These are phyloP conservation scores for Spheniscus humboldti DNA, from an alignment of 2,797 vertebrate genomes.

Conservation along the genomic window DNA sequence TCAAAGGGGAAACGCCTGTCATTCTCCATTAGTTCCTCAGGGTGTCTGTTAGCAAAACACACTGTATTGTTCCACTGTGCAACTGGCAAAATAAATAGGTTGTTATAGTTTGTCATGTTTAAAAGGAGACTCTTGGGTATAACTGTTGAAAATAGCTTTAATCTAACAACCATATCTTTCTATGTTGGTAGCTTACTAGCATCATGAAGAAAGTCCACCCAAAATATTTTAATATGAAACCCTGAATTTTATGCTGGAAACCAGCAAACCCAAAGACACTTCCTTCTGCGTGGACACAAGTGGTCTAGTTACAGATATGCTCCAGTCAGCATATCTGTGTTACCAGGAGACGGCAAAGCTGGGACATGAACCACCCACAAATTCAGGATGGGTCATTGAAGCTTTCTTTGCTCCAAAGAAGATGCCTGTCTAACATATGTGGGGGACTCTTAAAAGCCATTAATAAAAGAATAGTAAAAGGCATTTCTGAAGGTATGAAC, in stretches of 20 bases:
- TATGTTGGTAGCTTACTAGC: not conserved
- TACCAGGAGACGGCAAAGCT: not conserved
- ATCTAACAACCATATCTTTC: not conserved
- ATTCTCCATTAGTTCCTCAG: not conserved
- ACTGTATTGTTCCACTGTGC: not conserved
- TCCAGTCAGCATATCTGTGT: not conserved
- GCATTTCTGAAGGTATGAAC: not conserved
- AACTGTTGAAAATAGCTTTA: not conserved
- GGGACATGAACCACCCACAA: not conserved
- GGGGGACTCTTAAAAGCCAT: not conserved
- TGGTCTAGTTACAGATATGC: not conserved
- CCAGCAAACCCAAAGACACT: not conserved
- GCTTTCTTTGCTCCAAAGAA: not conserved
- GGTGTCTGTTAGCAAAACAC: slow-evolving; percentile 2
- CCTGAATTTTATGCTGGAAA: not conserved
- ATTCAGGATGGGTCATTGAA: not conserved
- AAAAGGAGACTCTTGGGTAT: not conserved
- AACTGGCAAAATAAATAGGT: not conserved
- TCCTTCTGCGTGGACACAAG: not conserved
- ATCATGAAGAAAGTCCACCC: not conserved
- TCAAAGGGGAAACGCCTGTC: not conserved
- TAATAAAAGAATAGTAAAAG: not conserved
- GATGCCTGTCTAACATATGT: not conserved
- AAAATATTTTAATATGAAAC: not conserved
- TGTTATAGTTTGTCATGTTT: not conserved